These are phyloP conservation scores for Stenurella melanura DNA, from an alignment of 2,888 invertebrate genomes.

Conservation along the genomic window DNA sequence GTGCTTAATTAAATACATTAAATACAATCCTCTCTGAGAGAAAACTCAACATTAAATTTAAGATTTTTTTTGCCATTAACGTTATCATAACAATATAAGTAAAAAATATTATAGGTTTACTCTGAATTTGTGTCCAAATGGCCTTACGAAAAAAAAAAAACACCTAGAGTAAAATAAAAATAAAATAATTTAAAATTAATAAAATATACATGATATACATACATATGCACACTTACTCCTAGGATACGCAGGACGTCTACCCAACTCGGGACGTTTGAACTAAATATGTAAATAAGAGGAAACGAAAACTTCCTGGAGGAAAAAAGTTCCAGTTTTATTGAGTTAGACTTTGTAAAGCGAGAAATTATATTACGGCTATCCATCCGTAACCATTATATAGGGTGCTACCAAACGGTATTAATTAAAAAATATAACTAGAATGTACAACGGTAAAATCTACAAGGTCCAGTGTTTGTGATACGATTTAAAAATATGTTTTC, in stretches of 20 bases:
- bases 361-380: no score
- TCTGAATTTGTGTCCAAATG: constrained; percentile 57
- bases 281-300: neutral
- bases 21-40: constrained; percentile 29
- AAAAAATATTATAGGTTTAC: constrained; percentile 66
- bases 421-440: no score
- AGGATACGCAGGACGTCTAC: constrained; percentile 58
- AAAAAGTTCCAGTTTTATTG: neutral
- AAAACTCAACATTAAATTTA: constrained; percentile 49
- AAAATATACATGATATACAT: constrained; percentile 73
- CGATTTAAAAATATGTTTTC: no score
- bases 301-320: neutral
- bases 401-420: no score
- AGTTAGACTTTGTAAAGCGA: no score
- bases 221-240: constrained; percentile 67
- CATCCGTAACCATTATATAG: no score
- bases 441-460: no score
- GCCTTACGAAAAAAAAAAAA: constrained; percentile 51
- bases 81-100: constrained; percentile 57
- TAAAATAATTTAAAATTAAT: constrained; percentile 73
- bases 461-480: no score
- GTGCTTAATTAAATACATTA: constrained; percentile 36
- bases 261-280: neutral
- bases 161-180: constrained; percentile 58
- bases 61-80: constrained; percentile 55